Conservation (phyloP, 2,888 invertebrate species). For the Xiphydria camelus region DNA sequence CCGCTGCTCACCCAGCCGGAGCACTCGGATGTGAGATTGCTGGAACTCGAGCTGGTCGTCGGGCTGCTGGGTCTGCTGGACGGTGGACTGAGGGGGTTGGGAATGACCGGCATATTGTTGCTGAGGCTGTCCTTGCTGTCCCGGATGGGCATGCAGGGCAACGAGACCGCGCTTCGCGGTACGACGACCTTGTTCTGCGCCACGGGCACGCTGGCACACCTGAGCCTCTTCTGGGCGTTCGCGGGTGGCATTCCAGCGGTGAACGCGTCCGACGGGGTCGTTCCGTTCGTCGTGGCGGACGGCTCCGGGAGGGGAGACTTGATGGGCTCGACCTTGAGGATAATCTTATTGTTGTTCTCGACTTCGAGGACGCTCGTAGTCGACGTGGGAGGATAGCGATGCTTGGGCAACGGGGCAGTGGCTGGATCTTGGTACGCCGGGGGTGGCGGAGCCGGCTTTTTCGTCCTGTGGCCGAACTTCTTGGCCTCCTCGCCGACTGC, state of each 20-base stretch:
- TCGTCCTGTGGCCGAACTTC: slow-evolving; percentile 34
- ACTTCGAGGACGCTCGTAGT: slow-evolving; percentile 40
- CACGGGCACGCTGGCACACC: slow-evolving; percentile 55
- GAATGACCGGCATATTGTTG: slow-evolving; percentile 42
- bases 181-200: slow-evolving; percentile 50
- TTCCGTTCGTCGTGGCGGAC: slow-evolving; percentile 28
- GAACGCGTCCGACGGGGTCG: slow-evolving; percentile 25
- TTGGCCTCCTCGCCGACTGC: slow-evolving; percentile 28
- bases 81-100: slow-evolving; percentile 45
- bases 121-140: slow-evolving; percentile 49
- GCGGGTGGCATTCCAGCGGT: slow-evolving; percentile 21
- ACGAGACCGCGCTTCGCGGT: slow-evolving; percentile 52
- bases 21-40: slow-evolving; percentile 74
- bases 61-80: slow-evolving; percentile 49
- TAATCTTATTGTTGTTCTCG: slow-evolving; percentile 45
- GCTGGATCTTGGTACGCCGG: slow-evolving; percentile 38
- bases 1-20: slow-evolving; percentile 88
- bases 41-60: slow-evolving; percentile 64
- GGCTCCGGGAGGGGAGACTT: slow-evolving; percentile 38
- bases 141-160: slow-evolving; percentile 54
- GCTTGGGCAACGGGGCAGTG: slow-evolving; percentile 30
- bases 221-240: slow-evolving; percentile 45
- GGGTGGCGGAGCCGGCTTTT: slow-evolving; percentile 36
- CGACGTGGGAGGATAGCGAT: slow-evolving; percentile 21
- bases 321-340: slow-evolving; percentile 37